Conservation (phyloP, 2,888 invertebrate species). For the Apamea monoglypha region DNA sequence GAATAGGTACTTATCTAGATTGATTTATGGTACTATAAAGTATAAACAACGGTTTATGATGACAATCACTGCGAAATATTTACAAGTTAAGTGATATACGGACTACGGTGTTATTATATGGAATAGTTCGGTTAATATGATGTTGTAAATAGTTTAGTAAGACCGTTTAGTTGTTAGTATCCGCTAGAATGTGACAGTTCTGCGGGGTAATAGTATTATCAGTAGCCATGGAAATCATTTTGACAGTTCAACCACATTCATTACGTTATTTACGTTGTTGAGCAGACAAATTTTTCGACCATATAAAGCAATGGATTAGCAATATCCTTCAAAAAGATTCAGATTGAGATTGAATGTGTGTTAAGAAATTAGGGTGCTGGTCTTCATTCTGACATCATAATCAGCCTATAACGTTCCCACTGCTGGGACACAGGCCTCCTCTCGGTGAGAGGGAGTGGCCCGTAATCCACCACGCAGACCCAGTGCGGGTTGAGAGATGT, state of each 20-base stretch:
- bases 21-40: constrained; percentile 67
- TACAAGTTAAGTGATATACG: constrained; percentile 37
- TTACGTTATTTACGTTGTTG: neutral
- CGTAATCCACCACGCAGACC: too few relatives aligned
- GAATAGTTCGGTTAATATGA: constrained; percentile 24
- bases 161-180: neutral
- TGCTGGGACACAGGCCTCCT: too few relatives aligned
- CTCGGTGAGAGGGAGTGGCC: too few relatives aligned
- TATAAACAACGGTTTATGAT: constrained; percentile 63
- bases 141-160: constrained; percentile 27
- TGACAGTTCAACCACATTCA: neutral
- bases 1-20: constrained; percentile 59
- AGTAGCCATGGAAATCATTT: neutral
- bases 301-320: neutral
- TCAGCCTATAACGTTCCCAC: too few relatives aligned
- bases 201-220: neutral
- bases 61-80: constrained; percentile 64
- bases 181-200: neutral
- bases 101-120: constrained; percentile 30
- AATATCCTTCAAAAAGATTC: neutral
- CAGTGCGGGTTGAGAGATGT: too few relatives aligned
- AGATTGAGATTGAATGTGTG: neutral
- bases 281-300: neutral
- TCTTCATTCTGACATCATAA: neutral
- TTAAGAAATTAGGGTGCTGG: neutral